phyloP scores from a whole-genome alignment of 2,113 vertebrate genomes.

The Halcyon senegalensis region DNA sequence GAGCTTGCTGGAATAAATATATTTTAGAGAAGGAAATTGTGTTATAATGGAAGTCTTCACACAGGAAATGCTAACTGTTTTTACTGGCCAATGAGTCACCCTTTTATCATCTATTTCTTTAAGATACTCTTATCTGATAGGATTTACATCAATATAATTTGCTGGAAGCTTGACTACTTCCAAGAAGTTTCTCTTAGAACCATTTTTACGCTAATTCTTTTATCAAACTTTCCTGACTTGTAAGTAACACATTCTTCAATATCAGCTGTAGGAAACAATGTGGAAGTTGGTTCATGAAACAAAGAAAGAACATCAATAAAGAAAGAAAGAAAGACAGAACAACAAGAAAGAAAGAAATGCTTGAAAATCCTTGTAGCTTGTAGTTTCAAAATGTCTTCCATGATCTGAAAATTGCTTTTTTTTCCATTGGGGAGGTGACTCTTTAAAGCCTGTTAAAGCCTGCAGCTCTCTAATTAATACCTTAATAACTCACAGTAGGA shows the following conservation, averaged over 20 bases:
- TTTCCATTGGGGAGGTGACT: not conserved
- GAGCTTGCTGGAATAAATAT: not conserved
- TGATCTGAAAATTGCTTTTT: not conserved
- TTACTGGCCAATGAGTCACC: not conserved
- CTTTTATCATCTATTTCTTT: not conserved
- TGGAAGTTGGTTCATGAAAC: not conserved
- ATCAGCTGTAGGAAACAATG: not conserved
- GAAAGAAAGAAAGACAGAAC: not conserved
- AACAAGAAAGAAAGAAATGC: not conserved
- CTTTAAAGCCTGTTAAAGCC: not conserved
- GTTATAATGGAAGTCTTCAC: not conserved
- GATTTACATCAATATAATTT: not conserved
- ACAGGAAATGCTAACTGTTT: not conserved
- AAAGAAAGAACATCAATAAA: not conserved
- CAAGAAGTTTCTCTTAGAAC: not conserved
- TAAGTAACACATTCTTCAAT: not conserved
- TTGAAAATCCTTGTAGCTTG: not conserved
- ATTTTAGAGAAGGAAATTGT: not conserved
- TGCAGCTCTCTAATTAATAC: not conserved
- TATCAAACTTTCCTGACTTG: not conserved
- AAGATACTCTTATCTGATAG: not conserved
- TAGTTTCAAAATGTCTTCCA: not conserved
- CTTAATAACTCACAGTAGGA: not conserved
- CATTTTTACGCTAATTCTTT: constrained; percentile 6
- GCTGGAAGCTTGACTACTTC: constrained; percentile 3